Evolutionary conservation across 2,797 vertebrate genomes (phyloP).

Genomic region (Pangasius mekongensis): DNA sequence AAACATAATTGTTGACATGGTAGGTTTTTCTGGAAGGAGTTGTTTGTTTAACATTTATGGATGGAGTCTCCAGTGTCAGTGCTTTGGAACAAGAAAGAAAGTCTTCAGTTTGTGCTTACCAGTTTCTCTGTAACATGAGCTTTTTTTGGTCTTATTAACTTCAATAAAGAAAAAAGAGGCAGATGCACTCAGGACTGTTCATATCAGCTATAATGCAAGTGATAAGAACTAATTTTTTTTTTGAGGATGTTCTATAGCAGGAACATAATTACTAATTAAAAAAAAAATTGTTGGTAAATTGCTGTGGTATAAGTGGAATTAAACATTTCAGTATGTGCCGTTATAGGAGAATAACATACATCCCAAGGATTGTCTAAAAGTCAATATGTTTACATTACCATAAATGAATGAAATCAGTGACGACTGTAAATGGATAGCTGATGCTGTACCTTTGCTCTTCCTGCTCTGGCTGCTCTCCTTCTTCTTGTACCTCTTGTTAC

Average conservation of each 20-base stretch:
- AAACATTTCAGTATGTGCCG: not conserved
- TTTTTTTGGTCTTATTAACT: not conserved
- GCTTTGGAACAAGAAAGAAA: not conserved
- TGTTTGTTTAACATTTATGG: not conserved
- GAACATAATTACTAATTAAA: not conserved
- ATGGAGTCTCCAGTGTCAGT: not conserved
- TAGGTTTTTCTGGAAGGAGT: not conserved
- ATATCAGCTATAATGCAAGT: not conserved
- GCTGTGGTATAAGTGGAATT: not conserved
- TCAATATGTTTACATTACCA: not conserved
- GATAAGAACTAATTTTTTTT: no score
- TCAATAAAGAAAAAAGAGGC: not conserved
- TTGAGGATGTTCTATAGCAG: not conserved
- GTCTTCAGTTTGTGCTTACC: not conserved
- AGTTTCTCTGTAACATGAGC: not conserved
- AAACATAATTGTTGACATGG: not conserved
- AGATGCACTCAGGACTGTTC: not conserved
- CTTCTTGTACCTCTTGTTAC: constrained; percentile 75
- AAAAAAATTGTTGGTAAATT: not conserved
- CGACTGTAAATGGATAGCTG: not conserved
- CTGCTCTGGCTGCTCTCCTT: constrained; percentile 68
- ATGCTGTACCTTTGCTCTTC: constrained; percentile 70
- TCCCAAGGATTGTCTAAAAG: not conserved
- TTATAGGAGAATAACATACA: not conserved
- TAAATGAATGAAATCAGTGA: not conserved